Evolutionary conservation across 2,797 vertebrate species (phyloP).

Genomic region (Psittacula echo): DNA sequence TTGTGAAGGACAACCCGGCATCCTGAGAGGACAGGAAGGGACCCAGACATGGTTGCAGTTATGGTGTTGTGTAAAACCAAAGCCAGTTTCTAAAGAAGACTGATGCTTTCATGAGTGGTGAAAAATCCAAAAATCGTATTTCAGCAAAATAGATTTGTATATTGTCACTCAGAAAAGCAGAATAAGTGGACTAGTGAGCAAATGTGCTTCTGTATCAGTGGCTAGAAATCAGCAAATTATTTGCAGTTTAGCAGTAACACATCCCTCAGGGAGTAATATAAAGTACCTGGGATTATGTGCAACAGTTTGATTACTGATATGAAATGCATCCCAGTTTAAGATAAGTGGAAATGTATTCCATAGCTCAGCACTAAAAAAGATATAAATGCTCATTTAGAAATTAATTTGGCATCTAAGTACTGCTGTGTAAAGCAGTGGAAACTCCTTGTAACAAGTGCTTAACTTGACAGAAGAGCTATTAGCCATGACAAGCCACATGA

Average conservation of each 20-base stretch:
- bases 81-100: neutral
- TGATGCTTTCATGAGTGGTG: neutral
- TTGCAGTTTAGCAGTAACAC: neutral
- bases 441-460: neutral
- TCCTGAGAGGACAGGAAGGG: neutral
- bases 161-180: neutral
- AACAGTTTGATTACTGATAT: neutral
- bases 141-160: neutral
- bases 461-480: neutral
- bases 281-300: neutral
- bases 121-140: neutral
- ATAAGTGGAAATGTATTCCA: neutral
- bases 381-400: neutral
- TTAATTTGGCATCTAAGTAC: neutral
- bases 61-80: neutral
- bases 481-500: neutral
- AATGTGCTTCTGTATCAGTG: neutral
- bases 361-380: slow-evolving; percentile 22
- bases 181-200: neutral
- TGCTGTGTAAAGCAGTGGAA: neutral
- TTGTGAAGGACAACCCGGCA: neutral
- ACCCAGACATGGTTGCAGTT: neutral
- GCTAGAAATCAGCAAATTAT: slow-evolving; percentile 30
- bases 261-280: neutral
- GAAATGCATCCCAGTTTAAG: slow-evolving; percentile 12